phyloP scores from a whole-genome alignment of 2,797 vertebrate species.

The Euthynnus affinis region DNA sequence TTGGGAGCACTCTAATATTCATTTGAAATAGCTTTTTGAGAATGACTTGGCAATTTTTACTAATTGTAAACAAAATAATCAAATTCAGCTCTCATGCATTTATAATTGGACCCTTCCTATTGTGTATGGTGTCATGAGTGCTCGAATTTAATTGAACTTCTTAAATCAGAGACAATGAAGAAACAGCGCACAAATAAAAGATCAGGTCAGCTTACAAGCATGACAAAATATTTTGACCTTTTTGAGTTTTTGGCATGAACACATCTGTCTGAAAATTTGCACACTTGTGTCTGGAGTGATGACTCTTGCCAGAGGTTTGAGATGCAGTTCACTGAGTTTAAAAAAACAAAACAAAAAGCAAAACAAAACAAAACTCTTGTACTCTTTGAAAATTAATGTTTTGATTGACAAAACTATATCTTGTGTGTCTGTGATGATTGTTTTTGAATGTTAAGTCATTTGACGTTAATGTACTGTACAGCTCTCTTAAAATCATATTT shows the following conservation, averaged over 20 bases:
- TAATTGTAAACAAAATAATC: background rate
- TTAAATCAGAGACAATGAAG: constrained; percentile 22
- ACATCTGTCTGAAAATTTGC: constrained; percentile 6
- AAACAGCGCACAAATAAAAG: constrained; percentile 8
- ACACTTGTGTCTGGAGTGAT: constrained; percentile 38
- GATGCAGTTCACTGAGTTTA: background rate
- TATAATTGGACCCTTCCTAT: constrained; percentile 56
- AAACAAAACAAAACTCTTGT: too few relatives aligned
- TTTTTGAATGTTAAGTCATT: constrained; percentile 19
- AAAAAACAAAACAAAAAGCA: background rate
- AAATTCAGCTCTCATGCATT: constrained; percentile 59
- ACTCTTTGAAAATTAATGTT: background rate
- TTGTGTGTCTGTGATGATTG: background rate
- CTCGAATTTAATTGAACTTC: constrained; percentile 3
- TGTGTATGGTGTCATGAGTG: constrained; percentile 9
- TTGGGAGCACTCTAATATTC: background rate
- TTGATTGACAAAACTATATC: constrained; percentile 9
- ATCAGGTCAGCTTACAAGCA: constrained; percentile 34
- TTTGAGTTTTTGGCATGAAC: constrained; percentile 26
- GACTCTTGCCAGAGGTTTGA: constrained; percentile 31
- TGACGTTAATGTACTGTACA: constrained; percentile 28
- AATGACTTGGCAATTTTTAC: background rate
- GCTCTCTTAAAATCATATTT: constrained; percentile 19
- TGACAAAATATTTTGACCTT: constrained; percentile 31
- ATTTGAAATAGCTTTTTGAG: background rate